Evolutionary conservation across 2,888 invertebrate genomes (phyloP), one percentile per base, ranked within the genome.

Genomic region (Acronicta leporina): DNA sequence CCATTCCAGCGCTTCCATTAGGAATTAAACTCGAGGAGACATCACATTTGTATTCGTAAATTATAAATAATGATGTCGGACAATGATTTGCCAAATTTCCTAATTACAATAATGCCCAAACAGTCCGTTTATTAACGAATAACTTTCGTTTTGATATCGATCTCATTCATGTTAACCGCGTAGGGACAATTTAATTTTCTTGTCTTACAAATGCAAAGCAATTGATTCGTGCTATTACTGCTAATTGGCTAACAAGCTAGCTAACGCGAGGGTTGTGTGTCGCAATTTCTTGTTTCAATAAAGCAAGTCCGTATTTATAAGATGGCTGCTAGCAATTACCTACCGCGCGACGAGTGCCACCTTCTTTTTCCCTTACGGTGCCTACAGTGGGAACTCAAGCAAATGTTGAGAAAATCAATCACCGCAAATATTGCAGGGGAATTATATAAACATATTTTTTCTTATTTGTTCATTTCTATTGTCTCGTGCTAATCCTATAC

Each of bases 261-360:
- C 74, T 81, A 72, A 72, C 71, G 70, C 72, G 77, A 85, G 87
- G 87, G 84, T 79, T 81, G 85, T 82, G 74, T 83, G 82, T 86
- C 85, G 88, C 88, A 84, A 92, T 89, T 89, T 89, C 89, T 91
- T 92, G 87, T 91, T 87, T 83, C 87, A 91, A 92, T 91, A 92
- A 86, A 87, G 86, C 83, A 82, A 83, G 87, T 82, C 82, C 84
- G 86, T 67, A 60, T 72, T 66, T 84, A 87, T 88, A 90, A 88
- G 82, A 80, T 75, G 45, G 70, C 75, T 65, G 80, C 79, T 79
- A 77, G 79, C 83, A 88, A 89, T 90, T 90, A 88, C 83, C 47
- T 69, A 58, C 77, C 66, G 66, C 58, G 63, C 80, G 79, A 73
- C 79, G 61, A 78, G 75, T 75, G 71, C 73, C 75, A 75, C 76